Evolutionary conservation across 2,113 vertebrate genomes (phyloP).

Genomic region (Podarcis cretensis): DNA sequence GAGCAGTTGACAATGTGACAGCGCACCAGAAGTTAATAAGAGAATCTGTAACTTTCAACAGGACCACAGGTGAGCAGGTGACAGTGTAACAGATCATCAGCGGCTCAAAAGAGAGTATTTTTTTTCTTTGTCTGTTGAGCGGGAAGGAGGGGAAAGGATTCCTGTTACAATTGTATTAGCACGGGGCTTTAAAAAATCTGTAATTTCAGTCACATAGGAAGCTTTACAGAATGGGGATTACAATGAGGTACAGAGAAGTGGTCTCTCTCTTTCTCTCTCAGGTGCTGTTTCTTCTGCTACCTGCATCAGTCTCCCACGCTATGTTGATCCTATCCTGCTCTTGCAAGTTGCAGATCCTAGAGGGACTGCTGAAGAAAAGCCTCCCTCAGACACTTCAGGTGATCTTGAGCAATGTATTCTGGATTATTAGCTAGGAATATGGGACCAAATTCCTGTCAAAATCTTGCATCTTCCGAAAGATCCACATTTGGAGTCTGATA

Average conservation of each 20-base stretch:
- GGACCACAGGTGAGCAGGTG: background rate
- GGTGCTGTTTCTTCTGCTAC: background rate
- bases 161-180: background rate
- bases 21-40: background rate
- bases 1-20: background rate
- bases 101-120: no score
- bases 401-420: background rate
- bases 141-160: background rate
- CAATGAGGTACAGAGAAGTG: background rate
- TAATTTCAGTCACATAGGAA: background rate
- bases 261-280: background rate
- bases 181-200: background rate
- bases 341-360: background rate
- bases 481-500: background rate
- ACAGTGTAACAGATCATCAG: background rate
- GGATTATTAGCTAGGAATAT: background rate
- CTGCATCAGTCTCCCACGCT: background rate
- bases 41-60: background rate
- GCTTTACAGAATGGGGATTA: background rate
- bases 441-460: background rate
- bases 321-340: constrained; percentile 14
- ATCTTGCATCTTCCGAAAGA: background rate
- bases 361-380: background rate
- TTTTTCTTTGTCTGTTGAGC: background rate
- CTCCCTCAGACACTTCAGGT: background rate